Evolutionary conservation across 2,113 vertebrate genomes (phyloP), one percentile per base, ranked within the genome.

Genomic region (Podiceps cristatus): DNA sequence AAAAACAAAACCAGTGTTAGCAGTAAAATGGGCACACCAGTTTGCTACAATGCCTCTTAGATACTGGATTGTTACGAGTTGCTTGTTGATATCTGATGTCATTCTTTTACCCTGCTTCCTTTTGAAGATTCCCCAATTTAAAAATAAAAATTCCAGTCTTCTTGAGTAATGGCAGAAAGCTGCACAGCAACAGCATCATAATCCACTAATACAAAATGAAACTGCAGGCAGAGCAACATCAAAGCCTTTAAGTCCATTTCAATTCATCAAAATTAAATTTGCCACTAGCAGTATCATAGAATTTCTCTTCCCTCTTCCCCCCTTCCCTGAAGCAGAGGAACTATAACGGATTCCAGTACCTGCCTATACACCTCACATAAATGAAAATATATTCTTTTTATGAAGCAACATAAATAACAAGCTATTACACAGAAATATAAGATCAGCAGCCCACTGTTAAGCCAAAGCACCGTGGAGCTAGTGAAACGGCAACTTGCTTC

Each of bases 111-210:
- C 52, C 69, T 35, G 31, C 31, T 82, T 85, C 55, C 42, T 58
- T 55, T 79, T 58, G 22, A 31, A 91, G 62, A 84, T 67, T 58
- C 62, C 22, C 27, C n/a, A 35, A 28, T 64, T 97, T 84, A 93
- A 94, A 96, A 95, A 92, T 55, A 86, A 95, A 94, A 93, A 87
- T 64, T 85, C 56, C 80, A 88, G 24, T 89, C 64, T 7, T 91
- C 64, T 49, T 68, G n/a, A 87, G 69, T 94, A 91, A 66, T 66
- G 50, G 53, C 91, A 84, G 59, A 91, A 88, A 81, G 64, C 63
- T 0, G 0, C 68, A 56, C 22, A 83, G 75, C 75, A 72, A 24
- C 58, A 79, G 13, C 45, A 52, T 53, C 45, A 19, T 60, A 82
- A 83, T 11, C 3, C 6, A 66, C 68, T 52, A 23, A n/a, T 68